Conservation (phyloP, 2,113 vertebrate genomes). For the Phyllopteryx taeniolatus region DNA sequence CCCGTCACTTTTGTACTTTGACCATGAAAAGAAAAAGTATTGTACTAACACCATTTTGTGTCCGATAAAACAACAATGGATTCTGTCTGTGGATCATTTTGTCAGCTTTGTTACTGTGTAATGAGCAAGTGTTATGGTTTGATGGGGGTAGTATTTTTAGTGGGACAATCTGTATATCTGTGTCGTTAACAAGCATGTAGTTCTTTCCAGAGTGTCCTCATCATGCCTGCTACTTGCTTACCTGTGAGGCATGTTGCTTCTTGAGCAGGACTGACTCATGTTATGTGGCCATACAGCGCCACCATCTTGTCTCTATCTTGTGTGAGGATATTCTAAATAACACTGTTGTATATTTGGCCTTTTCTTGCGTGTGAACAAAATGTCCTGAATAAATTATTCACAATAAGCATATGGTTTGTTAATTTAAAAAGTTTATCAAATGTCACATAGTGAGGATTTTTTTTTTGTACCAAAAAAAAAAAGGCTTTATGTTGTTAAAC, state of each 20-base stretch:
- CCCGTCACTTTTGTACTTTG: constrained; percentile 33
- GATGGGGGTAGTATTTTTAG: background rate
- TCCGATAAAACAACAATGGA: constrained; percentile 36
- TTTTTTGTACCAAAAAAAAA: constrained; percentile 45
- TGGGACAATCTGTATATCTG: background rate
- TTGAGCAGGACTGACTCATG: background rate
- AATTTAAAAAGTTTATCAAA: constrained; percentile 64
- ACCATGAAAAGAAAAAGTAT: constrained; percentile 26
- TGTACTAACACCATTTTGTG: constrained; percentile 33
- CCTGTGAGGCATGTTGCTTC: background rate
- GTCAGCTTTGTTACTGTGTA: constrained; percentile 62
- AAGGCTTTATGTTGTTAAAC: constrained; percentile 33
- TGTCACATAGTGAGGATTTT: constrained; percentile 51
- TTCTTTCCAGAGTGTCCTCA: background rate
- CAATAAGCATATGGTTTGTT: background rate
- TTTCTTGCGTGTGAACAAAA: constrained; percentile 55
- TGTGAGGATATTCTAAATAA: constrained; percentile 23
- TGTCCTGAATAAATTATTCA: constrained; percentile 66
- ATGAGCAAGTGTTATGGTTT: constrained; percentile 29
- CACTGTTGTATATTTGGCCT: constrained; percentile 33
- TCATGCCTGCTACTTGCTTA: background rate
- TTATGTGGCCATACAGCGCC: constrained; percentile 50
- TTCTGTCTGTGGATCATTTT: constrained; percentile 39
- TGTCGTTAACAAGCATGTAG: background rate
- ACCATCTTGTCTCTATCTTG: constrained; percentile 25